phyloP scores from a whole-genome alignment of 1,140 invertebrate genomes.

The Meloidogyne exigua region DNA sequence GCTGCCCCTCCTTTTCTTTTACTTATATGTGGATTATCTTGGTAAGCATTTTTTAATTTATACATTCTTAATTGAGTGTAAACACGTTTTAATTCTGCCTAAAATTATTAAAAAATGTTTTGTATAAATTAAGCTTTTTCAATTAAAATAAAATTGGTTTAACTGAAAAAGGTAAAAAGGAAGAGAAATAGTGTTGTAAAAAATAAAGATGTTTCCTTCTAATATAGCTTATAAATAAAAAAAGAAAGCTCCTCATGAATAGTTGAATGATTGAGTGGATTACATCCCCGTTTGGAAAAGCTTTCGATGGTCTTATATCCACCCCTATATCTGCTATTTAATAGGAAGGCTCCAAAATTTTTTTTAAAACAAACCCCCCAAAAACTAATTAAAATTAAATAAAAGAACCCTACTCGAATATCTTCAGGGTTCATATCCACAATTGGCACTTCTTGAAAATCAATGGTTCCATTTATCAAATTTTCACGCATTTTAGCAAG shows the following conservation, averaged over 20 bases:
- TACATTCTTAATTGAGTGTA: conserved; percentile 76
- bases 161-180: too few species aligned
- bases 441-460: conserved; percentile 79
- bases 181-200: too few species aligned
- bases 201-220: too few species aligned
- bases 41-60: conserved; percentile 82
- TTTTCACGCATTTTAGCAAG: conserved; percentile 69
- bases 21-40: conserved; percentile 91
- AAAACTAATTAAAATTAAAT: background rate
- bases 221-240: too few species aligned
- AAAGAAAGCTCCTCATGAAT: too few species aligned
- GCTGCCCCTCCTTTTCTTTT: conserved; percentile 78
- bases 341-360: too few species aligned
- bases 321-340: too few species aligned
- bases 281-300: too few species aligned
- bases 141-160: too few species aligned
- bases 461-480: conserved; percentile 77
- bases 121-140: too few species aligned
- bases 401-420: conserved; percentile 70
- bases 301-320: too few species aligned
- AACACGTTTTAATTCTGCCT: conserved; percentile 83
- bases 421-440: conserved; percentile 85
- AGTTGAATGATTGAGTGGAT: too few species aligned
- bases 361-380: background rate
- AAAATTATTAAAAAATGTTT: conserved; percentile 24